These are phyloP conservation scores for Eurosta solidaginis DNA, from an alignment of 1,140 invertebrate genomes.

Conservation along the genomic window DNA sequence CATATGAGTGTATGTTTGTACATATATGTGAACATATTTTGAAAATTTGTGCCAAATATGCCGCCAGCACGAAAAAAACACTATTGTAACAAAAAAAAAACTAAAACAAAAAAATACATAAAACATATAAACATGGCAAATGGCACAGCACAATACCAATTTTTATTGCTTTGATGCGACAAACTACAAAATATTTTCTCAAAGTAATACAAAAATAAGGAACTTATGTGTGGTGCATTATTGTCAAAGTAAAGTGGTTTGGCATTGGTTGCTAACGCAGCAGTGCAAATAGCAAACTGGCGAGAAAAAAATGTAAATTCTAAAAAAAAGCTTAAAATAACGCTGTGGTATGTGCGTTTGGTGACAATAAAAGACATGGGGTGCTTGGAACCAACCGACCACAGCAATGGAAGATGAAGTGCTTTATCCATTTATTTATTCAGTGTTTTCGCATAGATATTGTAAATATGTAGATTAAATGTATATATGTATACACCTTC, in stretches of 20 bases:
- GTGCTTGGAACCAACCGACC: not conserved
- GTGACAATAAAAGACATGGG: not conserved
- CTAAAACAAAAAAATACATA: not conserved
- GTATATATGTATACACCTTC: not conserved
- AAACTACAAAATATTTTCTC: not conserved
- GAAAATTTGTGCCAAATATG: not conserved
- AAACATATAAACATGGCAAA: not conserved
- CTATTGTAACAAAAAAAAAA: not conserved
- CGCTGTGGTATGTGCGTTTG: not conserved
- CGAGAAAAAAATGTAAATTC: not conserved
- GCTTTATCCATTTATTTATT: not conserved
- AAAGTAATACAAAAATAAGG: not conserved
- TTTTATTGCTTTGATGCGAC: slow-evolving; percentile 2
- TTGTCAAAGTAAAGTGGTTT: slow-evolving; percentile 8
- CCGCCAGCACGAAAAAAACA: not conserved
- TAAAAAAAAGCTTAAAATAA: not conserved
- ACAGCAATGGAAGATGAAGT: slow-evolving; percentile 8
- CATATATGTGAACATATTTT: not conserved
- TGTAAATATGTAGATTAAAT: not conserved
- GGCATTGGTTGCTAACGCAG: not conserved
- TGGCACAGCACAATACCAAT: slow-evolving; percentile 7
- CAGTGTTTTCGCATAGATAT: not conserved
- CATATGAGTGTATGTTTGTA: not conserved
- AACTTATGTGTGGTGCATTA: not conserved
- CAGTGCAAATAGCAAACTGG: not conserved